Conservation (phyloP, 2,797 vertebrate species). For the Stomatorhinus walkeri region DNA sequence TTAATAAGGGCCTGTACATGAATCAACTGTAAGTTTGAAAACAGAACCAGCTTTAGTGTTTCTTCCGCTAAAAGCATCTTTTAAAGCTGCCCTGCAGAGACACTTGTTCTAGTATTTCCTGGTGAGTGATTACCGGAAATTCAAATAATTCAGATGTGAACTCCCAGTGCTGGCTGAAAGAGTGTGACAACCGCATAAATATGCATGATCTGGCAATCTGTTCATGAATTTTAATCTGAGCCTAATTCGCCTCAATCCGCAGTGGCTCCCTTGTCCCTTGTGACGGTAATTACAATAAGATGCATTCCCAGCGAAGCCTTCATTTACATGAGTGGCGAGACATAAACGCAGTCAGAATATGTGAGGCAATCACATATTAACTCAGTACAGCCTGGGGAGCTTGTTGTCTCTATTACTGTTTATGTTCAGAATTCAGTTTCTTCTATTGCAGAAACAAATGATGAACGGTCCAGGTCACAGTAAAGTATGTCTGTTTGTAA, state of each 20-base stretch:
- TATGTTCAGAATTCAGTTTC: background rate
- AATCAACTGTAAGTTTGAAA: background rate
- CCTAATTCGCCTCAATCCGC: constrained; percentile 41
- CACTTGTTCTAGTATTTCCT: constrained; percentile 29
- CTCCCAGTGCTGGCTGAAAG: constrained; percentile 5
- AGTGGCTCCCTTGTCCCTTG: constrained; percentile 26
- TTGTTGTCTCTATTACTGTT: background rate
- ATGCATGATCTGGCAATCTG: constrained; percentile 39
- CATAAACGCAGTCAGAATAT: constrained; percentile 18
- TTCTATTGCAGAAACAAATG: background rate
- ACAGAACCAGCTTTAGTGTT: background rate
- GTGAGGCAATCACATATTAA: constrained; percentile 7
- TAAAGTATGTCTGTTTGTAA: background rate
- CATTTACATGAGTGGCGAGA: constrained; percentile 32
- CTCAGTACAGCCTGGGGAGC: background rate
- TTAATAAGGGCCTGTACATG: background rate
- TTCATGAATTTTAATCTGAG: constrained; percentile 47
- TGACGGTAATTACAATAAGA: constrained; percentile 36
- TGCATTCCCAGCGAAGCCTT: constrained; percentile 31
- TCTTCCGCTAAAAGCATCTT: constrained; percentile 18
- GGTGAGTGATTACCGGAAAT: constrained; percentile 25
- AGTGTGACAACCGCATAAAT: constrained; percentile 37
- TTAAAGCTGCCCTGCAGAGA: constrained; percentile 22
- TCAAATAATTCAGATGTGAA: constrained; percentile 34
- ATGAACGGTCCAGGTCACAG: background rate